phyloP scores from a whole-genome alignment of 2,797 vertebrate genomes.

The Coregonus ussuriensis region DNA sequence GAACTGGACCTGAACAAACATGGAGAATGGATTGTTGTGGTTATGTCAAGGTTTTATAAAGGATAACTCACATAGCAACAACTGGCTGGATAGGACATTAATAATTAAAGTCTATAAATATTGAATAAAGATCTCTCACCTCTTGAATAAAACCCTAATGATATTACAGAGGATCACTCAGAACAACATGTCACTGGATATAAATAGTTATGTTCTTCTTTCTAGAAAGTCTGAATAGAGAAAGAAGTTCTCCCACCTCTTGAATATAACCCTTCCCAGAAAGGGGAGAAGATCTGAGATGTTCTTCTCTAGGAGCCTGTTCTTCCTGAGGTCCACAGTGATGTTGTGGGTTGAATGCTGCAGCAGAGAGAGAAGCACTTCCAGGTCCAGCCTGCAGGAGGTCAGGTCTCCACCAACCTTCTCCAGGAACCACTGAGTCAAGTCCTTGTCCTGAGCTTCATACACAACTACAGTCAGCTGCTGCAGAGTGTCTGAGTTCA shows the following conservation, averaged over 20 bases:
- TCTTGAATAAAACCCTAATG: too few species aligned
- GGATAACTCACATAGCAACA: neutral
- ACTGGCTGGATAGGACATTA: neutral
- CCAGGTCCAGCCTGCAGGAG: constrained; percentile 49
- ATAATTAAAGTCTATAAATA: neutral
- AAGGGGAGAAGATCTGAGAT: constrained; percentile 30
- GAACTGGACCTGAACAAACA: constrained; percentile 28
- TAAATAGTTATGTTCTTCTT: too few species aligned
- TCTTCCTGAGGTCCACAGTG: constrained; percentile 50
- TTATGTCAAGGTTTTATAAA: neutral
- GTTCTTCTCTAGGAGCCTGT: constrained; percentile 22
- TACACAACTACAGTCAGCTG: constrained; percentile 40
- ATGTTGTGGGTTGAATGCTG: constrained; percentile 37
- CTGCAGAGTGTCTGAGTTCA: constrained; percentile 34
- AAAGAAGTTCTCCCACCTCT: neutral
- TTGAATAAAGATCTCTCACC: too few species aligned
- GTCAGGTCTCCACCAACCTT: constrained; percentile 55
- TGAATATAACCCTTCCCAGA: constrained; percentile 30
- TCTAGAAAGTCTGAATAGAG: too few species aligned
- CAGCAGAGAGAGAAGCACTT: constrained; percentile 50
- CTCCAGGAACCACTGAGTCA: constrained; percentile 39
- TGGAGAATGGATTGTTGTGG: neutral
- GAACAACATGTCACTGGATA: too few species aligned
- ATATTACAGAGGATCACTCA: too few species aligned
- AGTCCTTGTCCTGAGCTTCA: constrained; percentile 47